A percentile compares a stretch with the other conserved stretches of the same genome.
Conservation (phyloP, 2,113 vertebrate species). For the Leptobrachium leishanense region DNA sequence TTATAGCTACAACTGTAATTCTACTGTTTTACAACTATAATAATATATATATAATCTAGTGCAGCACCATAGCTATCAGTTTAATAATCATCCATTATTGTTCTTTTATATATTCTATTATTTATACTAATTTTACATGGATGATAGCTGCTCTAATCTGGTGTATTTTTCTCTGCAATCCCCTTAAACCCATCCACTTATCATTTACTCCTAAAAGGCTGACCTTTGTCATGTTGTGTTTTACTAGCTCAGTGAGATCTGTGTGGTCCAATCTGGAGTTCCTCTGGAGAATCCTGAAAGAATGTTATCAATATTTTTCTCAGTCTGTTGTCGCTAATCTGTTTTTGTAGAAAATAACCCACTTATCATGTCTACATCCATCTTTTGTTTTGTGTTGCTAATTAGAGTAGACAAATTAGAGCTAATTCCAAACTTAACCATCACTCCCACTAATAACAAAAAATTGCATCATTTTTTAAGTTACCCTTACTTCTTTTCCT, state of each 20-base stretch:
- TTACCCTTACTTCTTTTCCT: too few species aligned
- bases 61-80: too few species aligned
- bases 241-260: constrained; percentile 36
- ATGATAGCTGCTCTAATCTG: not conserved
- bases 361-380: constrained; percentile 18
- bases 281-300: constrained; percentile 37
- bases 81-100: too few species aligned
- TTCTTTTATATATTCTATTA: not conserved
- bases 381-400: constrained; percentile 3
- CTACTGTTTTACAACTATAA: too few species aligned
- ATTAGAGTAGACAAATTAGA: not conserved
- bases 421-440: too few species aligned
- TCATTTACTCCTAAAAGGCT: constrained; percentile 42
- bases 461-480: too few species aligned
- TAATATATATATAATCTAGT: too few species aligned
- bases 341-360: constrained; percentile 22
- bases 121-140: not conserved
- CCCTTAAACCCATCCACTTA: constrained; percentile 35
- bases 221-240: constrained; percentile 36
- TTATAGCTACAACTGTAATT: too few species aligned
- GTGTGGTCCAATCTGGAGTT: constrained; percentile 38
- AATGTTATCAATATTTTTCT: constrained; percentile 35
- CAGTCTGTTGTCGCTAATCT: constrained; percentile 34
- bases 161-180: constrained; percentile 20
- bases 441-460: too few species aligned